Percentiles rank a stretch among this genome's conserved stretches.
These are phyloP conservation scores for Fragum fragum DNA, from an alignment of 2,888 invertebrate species.

Conservation along the genomic window DNA sequence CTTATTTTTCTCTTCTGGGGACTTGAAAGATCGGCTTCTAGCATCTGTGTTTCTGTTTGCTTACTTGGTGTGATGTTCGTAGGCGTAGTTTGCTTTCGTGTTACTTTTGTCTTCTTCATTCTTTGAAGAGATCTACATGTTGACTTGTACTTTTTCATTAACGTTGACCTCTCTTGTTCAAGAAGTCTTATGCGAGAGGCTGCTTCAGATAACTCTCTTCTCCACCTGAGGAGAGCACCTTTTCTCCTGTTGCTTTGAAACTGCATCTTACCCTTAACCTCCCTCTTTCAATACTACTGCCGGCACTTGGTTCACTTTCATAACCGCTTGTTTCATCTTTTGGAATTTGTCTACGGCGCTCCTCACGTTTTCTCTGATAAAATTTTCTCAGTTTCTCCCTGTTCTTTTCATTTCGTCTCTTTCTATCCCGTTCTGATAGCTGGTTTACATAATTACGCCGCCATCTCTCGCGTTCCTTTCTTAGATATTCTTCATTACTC, in stretches of 20 bases:
- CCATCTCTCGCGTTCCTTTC: conserved; percentile 35
- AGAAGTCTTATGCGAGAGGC: too few species aligned
- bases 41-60: background rate
- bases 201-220: too few species aligned
- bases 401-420: conserved; percentile 28
- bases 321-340: conserved; percentile 45
- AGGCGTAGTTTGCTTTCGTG: background rate
- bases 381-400: conserved; percentile 22
- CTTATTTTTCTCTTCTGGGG: background rate
- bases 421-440: conserved; percentile 33
- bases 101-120: background rate
- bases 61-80: background rate
- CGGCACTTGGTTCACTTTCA: conserved; percentile 25
- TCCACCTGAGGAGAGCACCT: too few species aligned
- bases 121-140: too few species aligned
- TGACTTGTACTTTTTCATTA: too few species aligned
- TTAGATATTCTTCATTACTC: conserved; percentile 52
- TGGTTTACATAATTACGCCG: conserved; percentile 18
- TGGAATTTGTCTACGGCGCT: too few species aligned
- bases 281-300: background rate
- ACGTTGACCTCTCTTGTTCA: too few species aligned
- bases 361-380: conserved; percentile 25
- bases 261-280: background rate
- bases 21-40: background rate
- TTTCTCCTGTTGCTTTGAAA: too few species aligned